Conservation (phyloP, 2,113 vertebrate genomes). For the Elachura formosa region DNA sequence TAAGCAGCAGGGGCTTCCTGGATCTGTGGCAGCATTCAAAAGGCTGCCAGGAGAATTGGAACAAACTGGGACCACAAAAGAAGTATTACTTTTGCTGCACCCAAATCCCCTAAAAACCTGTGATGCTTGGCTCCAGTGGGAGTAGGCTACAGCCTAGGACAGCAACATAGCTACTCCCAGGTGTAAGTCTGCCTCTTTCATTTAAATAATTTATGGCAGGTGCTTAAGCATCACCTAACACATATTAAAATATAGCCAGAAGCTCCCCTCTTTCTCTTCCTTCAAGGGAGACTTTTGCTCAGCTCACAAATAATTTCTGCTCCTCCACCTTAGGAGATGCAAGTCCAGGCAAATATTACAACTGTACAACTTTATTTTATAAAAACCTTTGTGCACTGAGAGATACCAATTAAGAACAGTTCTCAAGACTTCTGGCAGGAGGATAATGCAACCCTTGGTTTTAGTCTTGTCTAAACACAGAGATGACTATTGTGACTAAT, state of each 20-base stretch:
- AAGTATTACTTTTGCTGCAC: not conserved
- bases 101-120: not conserved
- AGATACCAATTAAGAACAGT: slow-evolving; percentile 20
- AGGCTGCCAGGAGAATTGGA: not conserved
- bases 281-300: not conserved
- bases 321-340: not conserved
- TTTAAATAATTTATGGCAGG: slow-evolving; percentile 9
- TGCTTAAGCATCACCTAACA: not conserved
- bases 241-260: slow-evolving; percentile 27
- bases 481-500: not conserved
- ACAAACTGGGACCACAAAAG: not conserved
- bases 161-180: not conserved
- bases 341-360: slow-evolving; percentile 37
- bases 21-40: not conserved
- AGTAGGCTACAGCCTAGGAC: not conserved
- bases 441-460: slow-evolving; percentile 1
- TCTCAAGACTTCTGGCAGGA: not conserved
- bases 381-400: not conserved
- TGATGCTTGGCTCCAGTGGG: not conserved
- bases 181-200: not conserved
- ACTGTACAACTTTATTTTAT: not conserved
- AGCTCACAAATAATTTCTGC: slow-evolving; percentile 22
- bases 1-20: not conserved
- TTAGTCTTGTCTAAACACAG: slow-evolving; percentile 38
- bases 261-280: not conserved